Conservation (phyloP, 1,140 invertebrate species). For the Apis cerana region DNA sequence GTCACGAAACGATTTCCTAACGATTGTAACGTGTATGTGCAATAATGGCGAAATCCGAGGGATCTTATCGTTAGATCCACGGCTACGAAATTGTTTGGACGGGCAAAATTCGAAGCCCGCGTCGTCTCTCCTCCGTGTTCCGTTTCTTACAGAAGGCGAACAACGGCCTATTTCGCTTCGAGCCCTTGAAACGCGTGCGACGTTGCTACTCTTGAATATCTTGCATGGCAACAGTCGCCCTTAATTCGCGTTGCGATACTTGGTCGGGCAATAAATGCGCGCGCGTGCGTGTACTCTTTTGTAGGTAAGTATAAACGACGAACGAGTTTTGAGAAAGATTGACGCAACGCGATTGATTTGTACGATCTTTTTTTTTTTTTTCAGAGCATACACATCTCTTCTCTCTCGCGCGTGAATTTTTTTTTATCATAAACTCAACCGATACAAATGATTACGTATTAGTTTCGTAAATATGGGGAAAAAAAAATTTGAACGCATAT, state of each 20-base stretch:
- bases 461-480: background rate
- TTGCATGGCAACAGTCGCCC: conserved; percentile 4
- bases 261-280: conserved; percentile 4
- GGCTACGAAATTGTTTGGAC: background rate
- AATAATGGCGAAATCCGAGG: background rate
- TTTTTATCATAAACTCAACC: too few species aligned
- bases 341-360: conserved; percentile 31
- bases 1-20: conserved; percentile 40
- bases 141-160: background rate
- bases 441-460: too few species aligned
- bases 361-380: background rate
- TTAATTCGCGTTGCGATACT: conserved; percentile 18
- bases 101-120: background rate
- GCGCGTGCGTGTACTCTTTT: background rate
- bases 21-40: background rate
- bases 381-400: too few species aligned
- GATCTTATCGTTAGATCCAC: background rate
- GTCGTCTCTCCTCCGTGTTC: background rate
- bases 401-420: background rate
- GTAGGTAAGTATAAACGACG: conserved; percentile 13
- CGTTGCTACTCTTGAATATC: background rate
- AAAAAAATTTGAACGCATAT: background rate
- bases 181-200: background rate
- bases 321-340: conserved; percentile 20
- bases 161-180: background rate